Base-by-base conservation (phyloP, 2,797 vertebrate species). In the Enteromius radiatus region DNA sequence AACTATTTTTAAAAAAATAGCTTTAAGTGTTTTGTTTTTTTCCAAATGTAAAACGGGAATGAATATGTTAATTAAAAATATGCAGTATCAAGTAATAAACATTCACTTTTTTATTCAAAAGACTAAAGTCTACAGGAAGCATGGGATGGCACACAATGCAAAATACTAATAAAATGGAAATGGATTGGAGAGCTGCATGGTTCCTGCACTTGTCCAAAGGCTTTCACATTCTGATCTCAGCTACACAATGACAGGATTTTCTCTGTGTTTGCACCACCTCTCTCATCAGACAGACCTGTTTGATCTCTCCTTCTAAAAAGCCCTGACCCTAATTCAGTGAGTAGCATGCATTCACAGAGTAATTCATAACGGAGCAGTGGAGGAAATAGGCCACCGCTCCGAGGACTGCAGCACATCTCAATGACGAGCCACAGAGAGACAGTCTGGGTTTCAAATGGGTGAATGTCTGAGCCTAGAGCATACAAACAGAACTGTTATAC, bases 251-350 rank as follows among this genome's bases (percentile, higher is more conserved):
- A 71, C 23, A 59, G 31, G 74, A 84, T 80, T 85, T 77, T 74
- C 19, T 87, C n/a, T 65, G 10, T 52, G 36, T 79, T 80, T 49
- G 36, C 71, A 67, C 63, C 85, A 59, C 71, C 56, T 56, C 82
- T 63, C 65, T 86, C 38, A 78, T 61, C 21, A 75, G 86, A 52
- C 74, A 81, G 54, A 80, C 59, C 74, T 76, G 82, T 81, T 86
- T 86, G 86, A 88, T 85, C 77, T 67, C 82, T 64, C 43, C 69
- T 26, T 84, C 84, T 75, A 86, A 89, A 88, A 89, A 84, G 79
- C 78, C 76, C 73, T 88, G 89, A 89, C 91, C 91, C 70, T 88
- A 88, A 90, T 90, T 91, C 87, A 82, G 84, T 54, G 76, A 86
- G 77, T 28, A 43, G 82, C 84, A 89, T 86, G 87, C 89, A 89